Conservation (phyloP, 2,113 vertebrate genomes). For the Sciurus niger region DNA sequence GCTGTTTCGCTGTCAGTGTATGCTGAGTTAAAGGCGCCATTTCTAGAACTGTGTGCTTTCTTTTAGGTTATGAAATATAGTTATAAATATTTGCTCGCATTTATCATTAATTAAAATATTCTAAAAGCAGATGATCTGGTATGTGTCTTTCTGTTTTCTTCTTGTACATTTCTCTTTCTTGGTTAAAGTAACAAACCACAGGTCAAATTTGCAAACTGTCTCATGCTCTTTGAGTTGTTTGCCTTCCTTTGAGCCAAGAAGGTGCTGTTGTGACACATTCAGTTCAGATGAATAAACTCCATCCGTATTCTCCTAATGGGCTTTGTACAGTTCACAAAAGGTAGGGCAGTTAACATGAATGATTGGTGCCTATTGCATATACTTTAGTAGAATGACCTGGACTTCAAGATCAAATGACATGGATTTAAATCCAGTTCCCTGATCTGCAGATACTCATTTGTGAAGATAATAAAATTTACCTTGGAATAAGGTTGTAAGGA, state of each 20-base stretch:
- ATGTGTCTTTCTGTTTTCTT: not conserved
- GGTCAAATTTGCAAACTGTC: not conserved
- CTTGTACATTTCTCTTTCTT: not conserved
- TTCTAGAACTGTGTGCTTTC: not conserved
- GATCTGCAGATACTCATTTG: not conserved
- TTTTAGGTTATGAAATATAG: constrained; percentile 25
- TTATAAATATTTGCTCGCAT: not conserved
- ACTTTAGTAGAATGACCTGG: not conserved
- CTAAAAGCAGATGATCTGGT: not conserved
- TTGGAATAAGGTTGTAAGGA: not conserved
- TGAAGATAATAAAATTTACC: not conserved
- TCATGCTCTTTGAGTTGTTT: not conserved
- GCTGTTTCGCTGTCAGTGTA: not conserved
- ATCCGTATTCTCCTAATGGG: not conserved
- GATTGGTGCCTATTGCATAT: not conserved
- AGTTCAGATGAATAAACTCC: not conserved
- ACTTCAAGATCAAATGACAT: not conserved
- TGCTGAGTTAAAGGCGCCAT: not conserved
- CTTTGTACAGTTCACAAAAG: not conserved
- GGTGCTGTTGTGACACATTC: not conserved
- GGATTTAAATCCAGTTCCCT: not conserved
- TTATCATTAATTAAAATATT: constrained; percentile 31
- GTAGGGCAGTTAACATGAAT: not conserved
- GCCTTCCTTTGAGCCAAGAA: not conserved
- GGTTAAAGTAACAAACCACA: not conserved